Evolutionary conservation across 2,113 vertebrate genomes (phyloP).

Genomic region (Thermophis baileyi): DNA sequence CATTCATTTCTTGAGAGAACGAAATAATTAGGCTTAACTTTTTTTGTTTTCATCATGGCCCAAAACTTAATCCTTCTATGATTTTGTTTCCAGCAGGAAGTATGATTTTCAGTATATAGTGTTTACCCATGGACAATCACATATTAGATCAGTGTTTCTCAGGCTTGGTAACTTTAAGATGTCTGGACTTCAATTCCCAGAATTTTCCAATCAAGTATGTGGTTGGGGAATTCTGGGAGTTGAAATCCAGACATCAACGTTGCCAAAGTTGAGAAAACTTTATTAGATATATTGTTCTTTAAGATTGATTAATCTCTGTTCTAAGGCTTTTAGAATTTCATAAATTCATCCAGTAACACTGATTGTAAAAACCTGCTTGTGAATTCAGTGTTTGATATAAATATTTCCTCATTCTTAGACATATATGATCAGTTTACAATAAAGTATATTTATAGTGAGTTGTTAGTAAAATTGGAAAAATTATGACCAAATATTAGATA

Average conservation of each 20-base stretch:
- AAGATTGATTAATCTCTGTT: neutral
- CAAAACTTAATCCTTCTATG: neutral
- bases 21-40: neutral
- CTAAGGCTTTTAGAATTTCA: neutral
- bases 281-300: neutral
- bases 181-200: neutral
- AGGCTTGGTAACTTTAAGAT: neutral
- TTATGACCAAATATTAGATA: neutral
- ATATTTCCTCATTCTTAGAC: neutral
- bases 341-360: neutral
- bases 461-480: neutral
- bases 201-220: neutral
- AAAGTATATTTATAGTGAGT: slow-evolving; percentile 12
- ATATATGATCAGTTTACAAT: slow-evolving; percentile 12
- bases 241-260: neutral
- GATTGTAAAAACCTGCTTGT: slow-evolving; percentile 15
- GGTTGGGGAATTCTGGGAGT: neutral
- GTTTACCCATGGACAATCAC: neutral
- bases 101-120: neutral
- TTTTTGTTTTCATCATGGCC: neutral
- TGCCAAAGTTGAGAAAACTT: neutral
- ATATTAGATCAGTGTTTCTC: neutral
- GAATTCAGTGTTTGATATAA: slow-evolving; percentile 10
- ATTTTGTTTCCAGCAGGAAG: neutral
- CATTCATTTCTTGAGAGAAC: neutral